phyloP scores from a whole-genome alignment of 1,140 invertebrate genomes.

The Leptinotarsa undecemlineata region DNA sequence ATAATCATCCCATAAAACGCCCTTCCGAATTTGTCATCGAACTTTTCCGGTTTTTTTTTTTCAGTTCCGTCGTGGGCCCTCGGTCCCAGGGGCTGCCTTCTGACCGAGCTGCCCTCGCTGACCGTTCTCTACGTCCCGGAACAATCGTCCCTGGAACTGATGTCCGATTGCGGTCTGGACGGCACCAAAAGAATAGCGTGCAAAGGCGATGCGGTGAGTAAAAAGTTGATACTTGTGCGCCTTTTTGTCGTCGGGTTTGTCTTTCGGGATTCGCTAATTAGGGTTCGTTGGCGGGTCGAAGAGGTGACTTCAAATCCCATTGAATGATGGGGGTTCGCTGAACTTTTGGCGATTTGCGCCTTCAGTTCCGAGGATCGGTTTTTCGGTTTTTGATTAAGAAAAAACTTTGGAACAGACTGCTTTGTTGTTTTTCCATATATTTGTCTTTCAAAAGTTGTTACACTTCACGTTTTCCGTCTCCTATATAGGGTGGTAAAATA shows the following conservation, averaged over 20 bases:
- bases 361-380: no score
- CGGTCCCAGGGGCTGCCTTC: constrained; percentile 63
- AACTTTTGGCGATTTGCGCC: no score
- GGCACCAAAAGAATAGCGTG: constrained; percentile 74
- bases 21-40: background rate
- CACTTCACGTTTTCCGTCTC: no score
- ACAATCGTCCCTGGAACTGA: constrained; percentile 80
- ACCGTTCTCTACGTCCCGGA: constrained; percentile 73
- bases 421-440: no score
- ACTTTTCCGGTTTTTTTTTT: constrained; percentile 35
- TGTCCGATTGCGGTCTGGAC: constrained; percentile 86
- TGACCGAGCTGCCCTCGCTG: constrained; percentile 70
- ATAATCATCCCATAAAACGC: background rate
- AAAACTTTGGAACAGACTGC: no score
- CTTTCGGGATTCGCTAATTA: background rate
- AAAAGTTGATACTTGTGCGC: constrained; percentile 6
- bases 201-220: constrained; percentile 68
- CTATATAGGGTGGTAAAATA: no score
- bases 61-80: constrained; percentile 72
- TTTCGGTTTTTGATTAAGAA: no score
- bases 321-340: no score
- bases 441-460: no score
- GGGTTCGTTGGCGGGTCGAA: background rate
- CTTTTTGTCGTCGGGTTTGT: background rate
- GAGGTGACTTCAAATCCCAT: no score